Percentiles rank a stretch among this genome's conserved stretches.
Conservation (phyloP, 2,797 vertebrate species). For the Prunella strophiata region DNA sequence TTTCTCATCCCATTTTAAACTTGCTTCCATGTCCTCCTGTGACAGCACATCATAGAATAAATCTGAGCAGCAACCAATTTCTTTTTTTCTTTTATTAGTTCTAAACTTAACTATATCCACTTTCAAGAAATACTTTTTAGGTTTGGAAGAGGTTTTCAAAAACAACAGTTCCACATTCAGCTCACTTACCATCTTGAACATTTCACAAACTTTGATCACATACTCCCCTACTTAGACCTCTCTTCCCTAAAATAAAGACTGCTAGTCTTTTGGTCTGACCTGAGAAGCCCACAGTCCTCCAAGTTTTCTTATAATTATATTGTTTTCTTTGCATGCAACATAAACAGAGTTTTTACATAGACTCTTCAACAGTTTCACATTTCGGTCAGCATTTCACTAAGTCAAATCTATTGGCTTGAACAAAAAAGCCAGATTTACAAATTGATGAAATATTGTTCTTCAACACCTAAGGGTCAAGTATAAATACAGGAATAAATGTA, state of each 20-base stretch:
- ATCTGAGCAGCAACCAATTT: background rate
- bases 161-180: background rate
- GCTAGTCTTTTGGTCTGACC: background rate
- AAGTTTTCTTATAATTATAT: background rate
- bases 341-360: background rate
- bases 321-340: background rate
- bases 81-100: background rate
- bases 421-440: background rate
- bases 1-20: background rate
- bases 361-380: background rate
- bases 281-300: background rate
- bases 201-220: background rate
- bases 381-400: background rate
- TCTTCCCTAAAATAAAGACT: background rate
- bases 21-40: background rate
- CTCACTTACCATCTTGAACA: background rate
- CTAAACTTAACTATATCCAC: background rate
- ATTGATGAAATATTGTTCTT: background rate
- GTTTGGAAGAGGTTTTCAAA: background rate
- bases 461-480: background rate
- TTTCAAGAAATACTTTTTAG: background rate
- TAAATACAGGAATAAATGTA: background rate
- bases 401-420: background rate
- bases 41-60: background rate
- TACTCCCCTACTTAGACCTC: background rate